Evolutionary conservation across 1,140 invertebrate genomes (phyloP).

Genomic region (Nylanderia fulva): DNA sequence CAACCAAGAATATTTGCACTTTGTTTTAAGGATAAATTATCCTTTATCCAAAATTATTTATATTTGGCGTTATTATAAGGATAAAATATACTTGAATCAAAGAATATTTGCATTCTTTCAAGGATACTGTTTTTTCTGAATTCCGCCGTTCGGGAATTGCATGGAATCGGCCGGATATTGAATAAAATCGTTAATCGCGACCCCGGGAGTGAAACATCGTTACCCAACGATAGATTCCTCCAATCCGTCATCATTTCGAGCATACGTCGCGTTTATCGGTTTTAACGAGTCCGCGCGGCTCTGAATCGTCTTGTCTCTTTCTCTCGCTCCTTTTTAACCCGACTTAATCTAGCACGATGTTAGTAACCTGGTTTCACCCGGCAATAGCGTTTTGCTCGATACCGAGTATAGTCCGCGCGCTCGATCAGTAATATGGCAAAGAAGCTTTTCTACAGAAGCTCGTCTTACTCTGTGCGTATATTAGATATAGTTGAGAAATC

Average conservation of each 20-base stretch:
- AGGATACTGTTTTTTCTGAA: too few species aligned
- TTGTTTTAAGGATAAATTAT: too few species aligned
- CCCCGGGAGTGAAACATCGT: not conserved
- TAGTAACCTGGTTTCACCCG: conserved; percentile 45
- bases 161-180: not conserved
- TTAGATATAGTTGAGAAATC: not conserved
- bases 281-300: conserved; percentile 33
- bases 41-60: too few species aligned
- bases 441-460: not conserved
- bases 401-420: conserved; percentile 4
- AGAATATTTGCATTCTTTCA: too few species aligned
- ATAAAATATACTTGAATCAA: too few species aligned
- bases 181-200: conserved; percentile 45
- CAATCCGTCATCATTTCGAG: conserved; percentile 34
- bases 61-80: too few species aligned
- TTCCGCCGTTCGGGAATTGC: too few species aligned
- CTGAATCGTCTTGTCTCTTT: not conserved
- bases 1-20: too few species aligned
- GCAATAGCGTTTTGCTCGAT: conserved; percentile 25
- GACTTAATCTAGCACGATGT: conserved; percentile 9
- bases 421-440: conserved; percentile 11
- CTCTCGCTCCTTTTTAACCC: not conserved
- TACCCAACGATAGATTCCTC: not conserved
- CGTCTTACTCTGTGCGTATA: not conserved
- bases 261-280: conserved; percentile 23